These are phyloP conservation scores for Aleiodes sp. DNA, from an alignment of 1,140 invertebrate genomes.

Conservation along the genomic window DNA sequence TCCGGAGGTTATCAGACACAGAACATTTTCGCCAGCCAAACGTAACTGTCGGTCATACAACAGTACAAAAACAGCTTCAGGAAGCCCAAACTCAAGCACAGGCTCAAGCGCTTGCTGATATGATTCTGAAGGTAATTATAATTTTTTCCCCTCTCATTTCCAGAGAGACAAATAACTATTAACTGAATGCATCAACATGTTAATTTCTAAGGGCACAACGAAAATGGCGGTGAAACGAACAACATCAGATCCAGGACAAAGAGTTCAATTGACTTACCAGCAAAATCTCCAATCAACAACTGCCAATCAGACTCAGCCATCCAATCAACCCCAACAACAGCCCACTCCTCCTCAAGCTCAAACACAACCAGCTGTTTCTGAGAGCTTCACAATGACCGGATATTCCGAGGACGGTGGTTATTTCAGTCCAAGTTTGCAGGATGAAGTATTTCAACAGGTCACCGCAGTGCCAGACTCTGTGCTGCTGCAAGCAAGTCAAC, in stretches of 20 bases:
- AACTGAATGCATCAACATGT: not conserved
- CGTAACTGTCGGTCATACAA: slow-evolving; percentile 61
- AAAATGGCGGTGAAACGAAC: slow-evolving; percentile 76
- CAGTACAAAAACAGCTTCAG: slow-evolving; percentile 65
- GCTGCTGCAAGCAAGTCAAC: slow-evolving; percentile 74
- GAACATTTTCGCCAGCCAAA: slow-evolving; percentile 71
- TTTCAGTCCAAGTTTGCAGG: slow-evolving; percentile 77
- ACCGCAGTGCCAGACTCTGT: slow-evolving; percentile 73
- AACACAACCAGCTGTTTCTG: slow-evolving; percentile 68
- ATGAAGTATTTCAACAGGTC: slow-evolving; percentile 81
- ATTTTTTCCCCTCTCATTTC: not conserved
- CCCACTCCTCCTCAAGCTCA: slow-evolving; percentile 56
- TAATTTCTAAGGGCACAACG: slow-evolving; percentile 65
- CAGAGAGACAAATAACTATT: not conserved
- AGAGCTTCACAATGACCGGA: slow-evolving; percentile 70
- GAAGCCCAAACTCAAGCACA: slow-evolving; percentile 69
- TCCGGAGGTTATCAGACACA: slow-evolving; percentile 72
- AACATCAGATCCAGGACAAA: slow-evolving; percentile 74
- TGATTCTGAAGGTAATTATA: slow-evolving; percentile 60
- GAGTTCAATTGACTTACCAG: slow-evolving; percentile 60
- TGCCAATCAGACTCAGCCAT: slow-evolving; percentile 61
- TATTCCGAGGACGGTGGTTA: slow-evolving; percentile 76
- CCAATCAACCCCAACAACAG: slow-evolving; percentile 61
- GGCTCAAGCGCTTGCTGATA: slow-evolving; percentile 63
- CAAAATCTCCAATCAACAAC: slow-evolving; percentile 46